Conservation (phyloP, 1,140 invertebrate species). For the Pygmarrhopalites habei region DNA sequence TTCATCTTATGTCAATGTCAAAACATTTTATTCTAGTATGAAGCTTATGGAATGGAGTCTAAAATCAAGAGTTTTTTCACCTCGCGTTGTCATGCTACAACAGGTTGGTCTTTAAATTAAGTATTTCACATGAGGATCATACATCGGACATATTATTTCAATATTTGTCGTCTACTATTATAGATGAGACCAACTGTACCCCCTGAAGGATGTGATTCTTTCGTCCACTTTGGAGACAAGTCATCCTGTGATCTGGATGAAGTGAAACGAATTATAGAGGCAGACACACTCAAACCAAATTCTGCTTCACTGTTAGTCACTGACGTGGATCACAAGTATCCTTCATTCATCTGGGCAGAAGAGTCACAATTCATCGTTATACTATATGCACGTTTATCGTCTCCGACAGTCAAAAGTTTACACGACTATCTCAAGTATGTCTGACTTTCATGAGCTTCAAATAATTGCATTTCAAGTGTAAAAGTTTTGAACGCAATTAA, state of each 20-base stretch:
- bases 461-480: too few relatives aligned
- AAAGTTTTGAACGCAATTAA: too few relatives aligned
- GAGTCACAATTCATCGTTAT: conserved; percentile 10
- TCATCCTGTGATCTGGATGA: conserved; percentile 20
- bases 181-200: too few relatives aligned
- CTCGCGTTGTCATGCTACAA: conserved; percentile 32
- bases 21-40: too few relatives aligned
- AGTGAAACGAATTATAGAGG: conserved; percentile 15
- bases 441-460: background rate
- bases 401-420: conserved; percentile 14
- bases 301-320: background rate
- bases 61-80: conserved; percentile 33
- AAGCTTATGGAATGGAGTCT: conserved; percentile 36
- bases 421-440: conserved; percentile 34
- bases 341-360: conserved; percentile 26
- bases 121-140: too few relatives aligned
- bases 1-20: too few relatives aligned
- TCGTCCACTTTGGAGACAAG: conserved; percentile 25
- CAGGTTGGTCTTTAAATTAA: too few relatives aligned
- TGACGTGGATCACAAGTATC: conserved; percentile 36
- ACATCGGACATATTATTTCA: too few relatives aligned
- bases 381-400: conserved; percentile 29
- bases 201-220: conserved; percentile 19
- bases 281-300: too few relatives aligned
- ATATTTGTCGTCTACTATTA: too few relatives aligned